Evolutionary conservation across 1,140 invertebrate genomes (phyloP).

Genomic region (Temnothorax longispinosus): DNA sequence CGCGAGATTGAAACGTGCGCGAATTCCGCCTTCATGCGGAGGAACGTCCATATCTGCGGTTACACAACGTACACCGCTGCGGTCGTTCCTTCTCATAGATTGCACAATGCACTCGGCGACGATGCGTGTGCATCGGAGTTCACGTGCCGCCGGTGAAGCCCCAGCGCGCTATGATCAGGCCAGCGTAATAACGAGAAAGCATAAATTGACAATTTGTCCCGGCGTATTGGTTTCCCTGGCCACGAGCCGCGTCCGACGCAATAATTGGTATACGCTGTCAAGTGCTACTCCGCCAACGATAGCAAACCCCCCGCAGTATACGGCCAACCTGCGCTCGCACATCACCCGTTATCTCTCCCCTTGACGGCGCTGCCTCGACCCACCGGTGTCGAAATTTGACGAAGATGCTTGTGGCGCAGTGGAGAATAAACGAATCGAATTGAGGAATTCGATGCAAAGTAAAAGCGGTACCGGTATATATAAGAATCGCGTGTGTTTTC

Average conservation of each 20-base stretch:
- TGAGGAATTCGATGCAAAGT: neutral
- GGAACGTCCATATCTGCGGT: constrained; percentile 50
- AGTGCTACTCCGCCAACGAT: constrained; percentile 52
- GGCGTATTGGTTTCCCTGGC: constrained; percentile 72
- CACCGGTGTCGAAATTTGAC: constrained; percentile 36
- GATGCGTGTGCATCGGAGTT: constrained; percentile 59
- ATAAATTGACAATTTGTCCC: constrained; percentile 83
- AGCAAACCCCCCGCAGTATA: neutral
- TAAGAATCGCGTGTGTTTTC: neutral
- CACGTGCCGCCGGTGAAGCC: constrained; percentile 29
- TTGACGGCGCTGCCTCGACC: constrained; percentile 2
- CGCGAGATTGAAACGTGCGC: constrained; percentile 51
- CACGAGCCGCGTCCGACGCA: constrained; percentile 70
- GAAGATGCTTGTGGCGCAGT: constrained; percentile 6
- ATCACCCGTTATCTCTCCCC: constrained; percentile 41
- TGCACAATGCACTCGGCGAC: constrained; percentile 64
- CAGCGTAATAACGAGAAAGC: constrained; percentile 81
- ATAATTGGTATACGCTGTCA: constrained; percentile 78
- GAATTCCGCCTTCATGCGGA: constrained; percentile 45
- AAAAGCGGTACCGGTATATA: neutral
- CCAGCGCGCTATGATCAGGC: constrained; percentile 69
- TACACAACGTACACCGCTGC: constrained; percentile 21
- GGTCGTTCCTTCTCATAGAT: constrained; percentile 56
- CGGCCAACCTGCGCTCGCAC: constrained; percentile 17
- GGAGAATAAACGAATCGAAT: neutral